A percentile compares a stretch with the other conserved stretches of the same genome.
phyloP scores from a whole-genome alignment of 2,797 vertebrate genomes.

The Rachycentron canadum region DNA sequence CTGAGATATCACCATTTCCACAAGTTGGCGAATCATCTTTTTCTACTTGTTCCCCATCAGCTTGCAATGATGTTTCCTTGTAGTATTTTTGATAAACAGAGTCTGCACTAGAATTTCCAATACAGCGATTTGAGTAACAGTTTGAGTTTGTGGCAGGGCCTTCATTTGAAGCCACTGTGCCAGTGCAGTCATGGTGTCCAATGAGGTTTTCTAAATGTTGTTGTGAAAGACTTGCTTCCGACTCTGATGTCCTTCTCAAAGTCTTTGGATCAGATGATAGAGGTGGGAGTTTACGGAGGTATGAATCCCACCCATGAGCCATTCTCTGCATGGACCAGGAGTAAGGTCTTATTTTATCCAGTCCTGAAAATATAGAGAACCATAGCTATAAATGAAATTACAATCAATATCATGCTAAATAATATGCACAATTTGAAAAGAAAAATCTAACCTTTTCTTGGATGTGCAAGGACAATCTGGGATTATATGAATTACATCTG shows the following conservation, averaged over 20 bases:
- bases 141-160: constrained; percentile 60
- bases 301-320: constrained; percentile 83
- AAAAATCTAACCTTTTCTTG: constrained; percentile 58
- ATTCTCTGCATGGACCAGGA: constrained; percentile 66
- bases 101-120: constrained; percentile 65
- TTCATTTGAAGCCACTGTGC: constrained; percentile 63
- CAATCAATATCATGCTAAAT: constrained; percentile 7
- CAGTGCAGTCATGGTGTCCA: constrained; percentile 71
- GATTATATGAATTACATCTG: constrained; percentile 42
- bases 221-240: constrained; percentile 67
- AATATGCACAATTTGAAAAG: background rate
- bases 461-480: constrained; percentile 26
- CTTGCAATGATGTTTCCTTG: constrained; percentile 71
- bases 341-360: constrained; percentile 34
- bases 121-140: constrained; percentile 58
- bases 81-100: constrained; percentile 73
- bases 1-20: constrained; percentile 55
- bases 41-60: constrained; percentile 61
- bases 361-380: constrained; percentile 71
- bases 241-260: constrained; percentile 67
- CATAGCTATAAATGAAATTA: constrained; percentile 26
- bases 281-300: constrained; percentile 65
- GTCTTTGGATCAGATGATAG: constrained; percentile 68
- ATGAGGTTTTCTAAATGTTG: constrained; percentile 75
- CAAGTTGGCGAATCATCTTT: constrained; percentile 64